Percentiles rank a stretch among this genome's conserved stretches.
Evolutionary conservation across 1,140 invertebrate species (phyloP).

Genomic region (Leptopilina clavipes): DNA sequence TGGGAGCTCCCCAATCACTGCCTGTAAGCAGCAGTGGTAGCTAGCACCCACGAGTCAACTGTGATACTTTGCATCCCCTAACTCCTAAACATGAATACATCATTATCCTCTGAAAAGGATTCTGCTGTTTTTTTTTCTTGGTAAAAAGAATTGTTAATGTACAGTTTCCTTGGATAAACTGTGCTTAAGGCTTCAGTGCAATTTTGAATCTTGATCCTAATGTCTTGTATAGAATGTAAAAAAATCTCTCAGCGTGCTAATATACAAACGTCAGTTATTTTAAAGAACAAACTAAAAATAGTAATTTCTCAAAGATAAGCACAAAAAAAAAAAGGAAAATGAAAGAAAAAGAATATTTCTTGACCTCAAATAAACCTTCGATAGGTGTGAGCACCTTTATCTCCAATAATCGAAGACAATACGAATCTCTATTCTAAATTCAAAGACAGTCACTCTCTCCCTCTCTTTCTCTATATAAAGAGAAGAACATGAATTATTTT

Average conservation of each 20-base stretch:
- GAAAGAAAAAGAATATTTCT: too few relatives aligned
- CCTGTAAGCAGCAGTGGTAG: slow-evolving; percentile 73
- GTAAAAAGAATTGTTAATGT: slow-evolving; percentile 55
- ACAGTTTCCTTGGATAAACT: slow-evolving; percentile 63
- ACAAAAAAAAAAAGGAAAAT: background rate
- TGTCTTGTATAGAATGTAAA: slow-evolving; percentile 55
- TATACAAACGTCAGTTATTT: slow-evolving; percentile 61
- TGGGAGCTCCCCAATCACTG: slow-evolving; percentile 71
- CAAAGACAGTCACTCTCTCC: background rate
- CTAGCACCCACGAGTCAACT: slow-evolving; percentile 74
- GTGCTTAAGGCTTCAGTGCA: slow-evolving; percentile 69
- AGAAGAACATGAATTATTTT: background rate
- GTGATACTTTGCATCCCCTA: slow-evolving; percentile 72
- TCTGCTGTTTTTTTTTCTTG: slow-evolving; percentile 46
- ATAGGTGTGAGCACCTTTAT: slow-evolving; percentile 36
- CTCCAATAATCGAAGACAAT: slow-evolving; percentile 47
- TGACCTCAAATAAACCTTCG: background rate
- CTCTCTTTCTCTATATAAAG: too few relatives aligned
- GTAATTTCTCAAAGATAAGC: background rate
- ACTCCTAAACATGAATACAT: slow-evolving; percentile 67
- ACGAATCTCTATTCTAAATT: slow-evolving; percentile 51
- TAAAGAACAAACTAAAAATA: slow-evolving; percentile 31
- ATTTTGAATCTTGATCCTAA: slow-evolving; percentile 64
- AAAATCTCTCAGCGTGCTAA: slow-evolving; percentile 57
- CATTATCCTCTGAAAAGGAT: slow-evolving; percentile 67